Conservation (phyloP, 2,888 invertebrate species). For the Isotomurus palustris region DNA sequence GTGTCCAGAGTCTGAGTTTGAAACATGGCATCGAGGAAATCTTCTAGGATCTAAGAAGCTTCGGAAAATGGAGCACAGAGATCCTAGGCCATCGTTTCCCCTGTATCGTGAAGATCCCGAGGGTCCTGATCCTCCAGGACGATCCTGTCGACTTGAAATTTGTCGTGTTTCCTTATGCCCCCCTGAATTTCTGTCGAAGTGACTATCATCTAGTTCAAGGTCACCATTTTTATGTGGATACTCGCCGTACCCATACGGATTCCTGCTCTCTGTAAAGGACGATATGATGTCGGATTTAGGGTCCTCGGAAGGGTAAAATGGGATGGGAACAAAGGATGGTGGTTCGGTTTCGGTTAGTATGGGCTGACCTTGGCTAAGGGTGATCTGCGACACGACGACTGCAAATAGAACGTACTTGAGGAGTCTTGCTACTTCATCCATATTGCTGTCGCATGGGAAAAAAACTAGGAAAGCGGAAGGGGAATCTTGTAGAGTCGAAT, state of each 20-base stretch:
- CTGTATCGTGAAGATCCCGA: neutral
- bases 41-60: constrained; percentile 34
- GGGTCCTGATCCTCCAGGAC: neutral
- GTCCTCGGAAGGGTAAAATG: neutral
- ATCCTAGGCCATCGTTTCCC: constrained; percentile 10
- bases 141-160: constrained; percentile 1
- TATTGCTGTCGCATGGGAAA: no score
- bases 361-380: neutral
- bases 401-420: constrained; percentile 28
- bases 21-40: constrained; percentile 31
- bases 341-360: neutral
- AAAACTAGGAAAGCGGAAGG: no score
- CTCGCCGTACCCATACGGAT: neutral
- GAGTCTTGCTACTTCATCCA: constrained; percentile 32
- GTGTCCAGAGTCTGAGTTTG: constrained; percentile 14
- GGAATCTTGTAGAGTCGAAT: no score
- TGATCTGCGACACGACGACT: neutral
- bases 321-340: neutral
- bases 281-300: neutral
- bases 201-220: neutral
- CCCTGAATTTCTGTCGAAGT: constrained; percentile 11
- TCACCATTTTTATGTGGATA: neutral
- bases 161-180: constrained; percentile 31
- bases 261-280: neutral
- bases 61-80: constrained; percentile 38